A percentile compares a stretch with the other conserved stretches of the same genome.
Conservation (phyloP, 2,113 vertebrate species). For the Pogonocichla stellata region DNA sequence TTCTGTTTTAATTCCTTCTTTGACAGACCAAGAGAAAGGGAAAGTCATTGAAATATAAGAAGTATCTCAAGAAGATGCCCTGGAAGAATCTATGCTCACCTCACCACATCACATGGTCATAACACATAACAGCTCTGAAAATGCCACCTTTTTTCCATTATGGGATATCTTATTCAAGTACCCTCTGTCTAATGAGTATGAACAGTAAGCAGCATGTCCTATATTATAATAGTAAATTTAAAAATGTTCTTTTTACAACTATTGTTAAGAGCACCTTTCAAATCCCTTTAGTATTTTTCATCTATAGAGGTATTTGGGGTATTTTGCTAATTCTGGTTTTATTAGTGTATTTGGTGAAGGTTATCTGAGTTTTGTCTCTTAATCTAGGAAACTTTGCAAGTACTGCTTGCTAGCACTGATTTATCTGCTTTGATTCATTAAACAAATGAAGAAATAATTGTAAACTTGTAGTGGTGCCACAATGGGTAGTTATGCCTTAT, state of each 20-base stretch:
- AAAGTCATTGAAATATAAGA: neutral
- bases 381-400: slow-evolving; percentile 17
- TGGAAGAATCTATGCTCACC: neutral
- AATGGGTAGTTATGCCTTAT: slow-evolving; percentile 47
- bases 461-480: slow-evolving; percentile 31
- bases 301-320: neutral
- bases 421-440: slow-evolving; percentile 30
- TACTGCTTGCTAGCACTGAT: neutral
- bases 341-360: slow-evolving; percentile 18
- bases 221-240: neutral
- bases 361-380: slow-evolving; percentile 8
- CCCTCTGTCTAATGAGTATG: neutral
- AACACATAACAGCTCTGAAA: neutral
- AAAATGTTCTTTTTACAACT: neutral
- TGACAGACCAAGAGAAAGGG: neutral
- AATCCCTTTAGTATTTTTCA: slow-evolving; percentile 11
- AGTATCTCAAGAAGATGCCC: neutral
- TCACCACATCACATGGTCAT: neutral
- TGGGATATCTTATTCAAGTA: neutral
- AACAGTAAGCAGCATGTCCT: neutral
- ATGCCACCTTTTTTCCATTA: neutral
- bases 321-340: slow-evolving; percentile 32
- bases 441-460: slow-evolving; percentile 37
- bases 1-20: neutral
- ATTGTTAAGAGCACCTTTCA: neutral